Evolutionary conservation across 2,797 vertebrate species (phyloP), one percentile per base, ranked within the genome.

Genomic region (Aphelocoma californica): DNA sequence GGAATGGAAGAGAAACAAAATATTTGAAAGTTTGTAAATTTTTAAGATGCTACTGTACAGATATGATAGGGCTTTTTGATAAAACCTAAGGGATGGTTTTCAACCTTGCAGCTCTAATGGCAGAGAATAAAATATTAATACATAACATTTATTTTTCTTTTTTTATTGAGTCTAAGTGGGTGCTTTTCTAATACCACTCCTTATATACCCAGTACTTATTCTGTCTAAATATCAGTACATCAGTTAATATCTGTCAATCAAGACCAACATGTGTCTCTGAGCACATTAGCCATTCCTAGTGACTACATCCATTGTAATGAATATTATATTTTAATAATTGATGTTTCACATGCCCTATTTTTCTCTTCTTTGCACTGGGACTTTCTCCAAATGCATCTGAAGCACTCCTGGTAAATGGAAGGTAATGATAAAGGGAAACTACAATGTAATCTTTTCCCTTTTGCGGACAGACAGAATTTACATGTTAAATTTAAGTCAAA

Each of bases 261-360:
- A 85, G 58, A 71, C 62, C 32, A 82, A 79, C 31, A 36, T 54
- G 38, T 74, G 47, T 71, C 75, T 85, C 86, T 86, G 69, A 80
- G 62, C 48, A 72, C 60, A 81, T 86, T 75, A 87, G 24, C 48
- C 6, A 18, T 84, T 95, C 45, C 53, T 81, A 62, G 78, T 53
- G 73, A 75, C 80, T 95, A 62, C 25, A 31, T 81, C 60, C 44
- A 51, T 86, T 90, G 75, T 57, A 95, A 94, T 90, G 72, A 89
- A 93, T 86, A 65, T 65, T 92, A 10, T 77, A 75, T 81, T 94
- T 93, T 83, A 95, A 92, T 86, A 97, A 94, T 73, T 86, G 54
- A 95, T 90, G 44, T 48, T 87, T 94, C 77, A 77, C 50, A 73
- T 81, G 74, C 42, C 84, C 29, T 91, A 62, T 78, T 95, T 94